Base-by-base conservation (phyloP, 2,888 invertebrate species). In the Melinaea menophilus region DNA sequence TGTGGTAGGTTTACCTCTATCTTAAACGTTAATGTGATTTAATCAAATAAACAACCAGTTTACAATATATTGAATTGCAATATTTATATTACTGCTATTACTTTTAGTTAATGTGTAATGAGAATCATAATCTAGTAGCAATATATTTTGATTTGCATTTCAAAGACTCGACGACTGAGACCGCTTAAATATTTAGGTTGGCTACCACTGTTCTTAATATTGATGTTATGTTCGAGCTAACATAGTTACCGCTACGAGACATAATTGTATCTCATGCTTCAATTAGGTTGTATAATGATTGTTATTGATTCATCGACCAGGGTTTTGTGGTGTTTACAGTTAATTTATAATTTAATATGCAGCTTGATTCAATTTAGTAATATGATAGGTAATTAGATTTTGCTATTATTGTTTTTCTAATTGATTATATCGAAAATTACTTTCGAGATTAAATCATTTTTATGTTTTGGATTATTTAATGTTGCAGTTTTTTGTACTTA, bases 111-210 rank as follows among this genome's bases (percentile, higher is more conserved):
- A 41, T 51, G 51, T 51, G 51, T 51, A 51, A 3, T 51, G 51
- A 51, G 41, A 62, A 62, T 57, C 60, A 64, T 57, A 51, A 60
- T 60, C 60, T 64, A 58, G 11, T 57, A 35, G n/a, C 13, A 35
- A 31, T 58, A 55, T 57, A 48, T 57, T 58, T 60, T 63, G 62
- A 71, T 71, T 69, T 69, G 68, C 70, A 69, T 71, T 67, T 68
- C 68, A 69, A 65, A 70, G 68, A 59, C 61, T 65, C 60, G 65
- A 56, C 61, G 61, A 65, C 63, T 55, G 58, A 64, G 65, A 45
- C 58, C 56, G 67, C 63, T 64, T 71, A 68, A 68, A 71, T 69
- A 71, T 68, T 68, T 71, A 65, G 69, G 66, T 60, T 66, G 64
- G 64, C 68, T 69, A 60, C 68, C 60, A 60, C 62, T 58, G 57